Percentiles rank a stretch among this genome's conserved stretches.
These are phyloP conservation scores for Drosophila eohydei DNA, from an alignment of 2,888 invertebrate species.

Conservation along the genomic window DNA sequence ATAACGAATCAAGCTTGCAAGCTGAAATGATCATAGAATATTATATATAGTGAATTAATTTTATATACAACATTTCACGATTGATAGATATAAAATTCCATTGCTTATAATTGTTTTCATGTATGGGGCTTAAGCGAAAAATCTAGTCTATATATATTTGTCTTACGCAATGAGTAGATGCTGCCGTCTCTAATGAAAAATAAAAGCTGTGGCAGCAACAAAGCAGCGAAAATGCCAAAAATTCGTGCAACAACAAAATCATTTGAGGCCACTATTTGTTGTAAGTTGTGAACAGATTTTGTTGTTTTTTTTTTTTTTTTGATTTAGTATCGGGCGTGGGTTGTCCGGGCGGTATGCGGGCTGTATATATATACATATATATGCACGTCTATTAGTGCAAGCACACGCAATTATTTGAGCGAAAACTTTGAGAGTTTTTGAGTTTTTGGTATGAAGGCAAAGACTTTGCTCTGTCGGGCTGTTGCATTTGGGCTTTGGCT, in stretches of 20 bases:
- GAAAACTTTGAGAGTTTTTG: constrained; percentile 55
- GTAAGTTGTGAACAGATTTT: constrained; percentile 22
- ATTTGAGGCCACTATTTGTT: constrained; percentile 29
- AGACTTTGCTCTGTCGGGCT: constrained; percentile 9
- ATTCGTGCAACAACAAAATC: constrained; percentile 6
- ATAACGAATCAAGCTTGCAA: too few species aligned
- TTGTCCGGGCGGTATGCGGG: not conserved
- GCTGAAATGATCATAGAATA: too few species aligned
- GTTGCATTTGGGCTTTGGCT: constrained; percentile 22
- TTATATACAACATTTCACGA: too few species aligned
- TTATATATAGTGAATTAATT: too few species aligned
- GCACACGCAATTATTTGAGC: constrained; percentile 70
- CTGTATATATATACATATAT: not conserved
- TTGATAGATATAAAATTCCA: too few species aligned
- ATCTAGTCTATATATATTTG: too few species aligned
- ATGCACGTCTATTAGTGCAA: constrained; percentile 44
- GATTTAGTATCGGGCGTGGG: too few species aligned
- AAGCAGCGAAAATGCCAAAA: constrained; percentile 18
- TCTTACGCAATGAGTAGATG: not conserved
- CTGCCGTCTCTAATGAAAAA: not conserved
- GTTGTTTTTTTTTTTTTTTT: not conserved
- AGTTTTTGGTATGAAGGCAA: constrained; percentile 24
- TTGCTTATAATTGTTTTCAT: too few species aligned
- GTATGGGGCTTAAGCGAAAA: too few species aligned
- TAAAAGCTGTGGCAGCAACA: constrained; percentile 8